phyloP scores from a whole-genome alignment of 2,797 vertebrate genomes.

The Chromis chromis region DNA sequence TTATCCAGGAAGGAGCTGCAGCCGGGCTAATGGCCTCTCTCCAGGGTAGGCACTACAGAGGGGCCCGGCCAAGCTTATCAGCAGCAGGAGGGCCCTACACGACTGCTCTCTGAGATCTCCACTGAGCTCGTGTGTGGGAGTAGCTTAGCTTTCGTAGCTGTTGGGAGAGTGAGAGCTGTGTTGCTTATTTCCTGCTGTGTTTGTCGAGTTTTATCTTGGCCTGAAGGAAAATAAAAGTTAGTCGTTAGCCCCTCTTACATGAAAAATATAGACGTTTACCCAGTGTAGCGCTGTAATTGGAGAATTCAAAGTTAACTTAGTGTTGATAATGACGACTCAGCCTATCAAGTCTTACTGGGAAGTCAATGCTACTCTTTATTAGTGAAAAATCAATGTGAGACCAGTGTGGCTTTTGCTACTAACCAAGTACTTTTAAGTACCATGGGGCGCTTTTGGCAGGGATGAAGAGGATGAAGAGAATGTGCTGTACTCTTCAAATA shows the following conservation, averaged over 20 bases:
- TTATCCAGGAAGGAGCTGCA: conserved; percentile 77
- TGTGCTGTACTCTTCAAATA: conserved; percentile 13
- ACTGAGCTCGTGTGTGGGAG: conserved; percentile 57
- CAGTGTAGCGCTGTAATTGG: conserved; percentile 58
- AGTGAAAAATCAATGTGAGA: conserved; percentile 45
- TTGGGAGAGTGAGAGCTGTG: conserved; percentile 30
- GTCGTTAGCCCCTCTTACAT: conserved; percentile 33
- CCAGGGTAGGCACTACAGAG: conserved; percentile 59
- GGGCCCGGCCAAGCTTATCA: conserved; percentile 73
- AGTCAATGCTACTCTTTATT: conserved; percentile 42
- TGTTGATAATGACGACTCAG: conserved; percentile 27
- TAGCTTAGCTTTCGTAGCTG: conserved; percentile 58
- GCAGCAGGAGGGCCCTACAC: conserved; percentile 67
- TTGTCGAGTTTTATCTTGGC: conserved; percentile 34
- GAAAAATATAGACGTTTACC: conserved; percentile 58
- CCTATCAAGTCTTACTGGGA: conserved; percentile 24
- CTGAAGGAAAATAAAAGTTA: conserved; percentile 47
- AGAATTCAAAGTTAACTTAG: conserved; percentile 58
- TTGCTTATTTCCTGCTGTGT: conserved; percentile 48
- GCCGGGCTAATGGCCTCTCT: conserved; percentile 77
- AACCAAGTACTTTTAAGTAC: conserved; percentile 21
- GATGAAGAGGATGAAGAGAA: conserved; percentile 12
- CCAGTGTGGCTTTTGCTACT: conserved; percentile 35
- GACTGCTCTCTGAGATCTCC: conserved; percentile 57
- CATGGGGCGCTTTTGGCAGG: conserved; percentile 33